Base-by-base conservation (phyloP, 2,113 vertebrate species). In the Larimichthys polyactis region DNA sequence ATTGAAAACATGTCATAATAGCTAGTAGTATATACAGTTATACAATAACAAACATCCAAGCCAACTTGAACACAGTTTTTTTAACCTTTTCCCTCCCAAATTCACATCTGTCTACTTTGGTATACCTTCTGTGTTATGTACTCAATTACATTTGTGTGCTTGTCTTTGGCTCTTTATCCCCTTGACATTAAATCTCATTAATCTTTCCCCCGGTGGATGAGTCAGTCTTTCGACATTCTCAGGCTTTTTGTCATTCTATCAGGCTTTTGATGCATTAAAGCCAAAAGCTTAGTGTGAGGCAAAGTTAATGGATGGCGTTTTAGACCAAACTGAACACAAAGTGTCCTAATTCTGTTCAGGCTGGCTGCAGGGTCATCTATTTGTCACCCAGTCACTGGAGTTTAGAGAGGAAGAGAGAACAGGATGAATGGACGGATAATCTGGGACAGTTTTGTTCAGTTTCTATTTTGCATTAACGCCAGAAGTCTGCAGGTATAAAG, bases 241-340 rank as follows among this genome's bases (percentile, higher is more conserved):
- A 27, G 27, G 27, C 27, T 27, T 27, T 27, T 27, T 27, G 27
- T 27, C 27, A 27, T 2, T 11, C 44, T 49, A 5, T 70, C 36
- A 16, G 24, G 36, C 10, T 76, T 71, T 57, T 48, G 48, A 67
- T 70, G 67, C 51, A 65, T 71, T 76, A 71, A 66, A 82, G 24
- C 59, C 52, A 49, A 76, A 49, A 71, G 66, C 58, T 59, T 58
- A 24, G 27, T 6, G 59, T 17, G 43, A 49, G 49, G 76, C 57
- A 55, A 62, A 49, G 57, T 71, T 64, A 82, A 82, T 71, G 67
- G 73, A 75, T 4, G 32, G 19, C 57, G 36, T 55, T 70, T 60
- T 27, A 62, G 10, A 67, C 14, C 24, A 24, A 29, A 59, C 27
- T 52, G 22, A 12, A 65, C 11, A 15, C 6, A 55, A 44, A 55